Evolutionary conservation across 2,888 invertebrate genomes (phyloP).

Genomic region (Linnaemya tessellans): DNA sequence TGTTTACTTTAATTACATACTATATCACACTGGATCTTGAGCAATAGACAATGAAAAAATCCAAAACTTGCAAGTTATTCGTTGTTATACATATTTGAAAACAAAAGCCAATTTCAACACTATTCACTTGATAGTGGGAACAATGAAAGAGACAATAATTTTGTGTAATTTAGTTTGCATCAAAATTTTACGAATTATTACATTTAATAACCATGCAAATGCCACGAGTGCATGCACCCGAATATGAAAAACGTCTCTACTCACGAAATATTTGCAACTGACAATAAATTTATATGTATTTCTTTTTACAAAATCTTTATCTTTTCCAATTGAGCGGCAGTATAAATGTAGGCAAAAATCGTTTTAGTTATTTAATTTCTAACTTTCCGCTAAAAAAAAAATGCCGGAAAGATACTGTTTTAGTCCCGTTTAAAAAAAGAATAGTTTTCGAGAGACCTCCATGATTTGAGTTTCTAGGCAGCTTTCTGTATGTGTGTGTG

Average conservation of each 20-base stretch:
- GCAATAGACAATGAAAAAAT: slow-evolving; percentile 23
- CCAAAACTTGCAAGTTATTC: slow-evolving; percentile 27
- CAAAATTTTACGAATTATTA: neutral
- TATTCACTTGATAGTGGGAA: slow-evolving; percentile 22
- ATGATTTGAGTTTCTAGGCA: too few species aligned
- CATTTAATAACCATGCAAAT: neutral
- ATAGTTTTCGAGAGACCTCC: too few species aligned
- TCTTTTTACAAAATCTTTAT: too few species aligned
- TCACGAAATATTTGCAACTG: too few species aligned
- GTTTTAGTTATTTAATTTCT: too few species aligned
- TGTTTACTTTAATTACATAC: slow-evolving; percentile 2
- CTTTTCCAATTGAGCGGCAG: too few species aligned
- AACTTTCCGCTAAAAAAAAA: too few species aligned
- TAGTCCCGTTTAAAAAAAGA: too few species aligned
- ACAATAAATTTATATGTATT: too few species aligned
- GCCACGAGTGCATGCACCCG: neutral
- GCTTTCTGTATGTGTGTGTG: too few species aligned
- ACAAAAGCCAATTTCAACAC: slow-evolving; percentile 22
- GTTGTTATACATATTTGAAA: slow-evolving; percentile 5
- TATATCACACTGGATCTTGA: slow-evolving; percentile 7
- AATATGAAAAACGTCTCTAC: neutral
- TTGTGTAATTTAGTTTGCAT: neutral
- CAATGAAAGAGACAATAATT: slow-evolving; percentile 3
- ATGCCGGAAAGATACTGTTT: too few species aligned
- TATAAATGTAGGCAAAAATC: too few species aligned